Conservation (phyloP, 2,888 invertebrate genomes). For the Molorchus minor region DNA sequence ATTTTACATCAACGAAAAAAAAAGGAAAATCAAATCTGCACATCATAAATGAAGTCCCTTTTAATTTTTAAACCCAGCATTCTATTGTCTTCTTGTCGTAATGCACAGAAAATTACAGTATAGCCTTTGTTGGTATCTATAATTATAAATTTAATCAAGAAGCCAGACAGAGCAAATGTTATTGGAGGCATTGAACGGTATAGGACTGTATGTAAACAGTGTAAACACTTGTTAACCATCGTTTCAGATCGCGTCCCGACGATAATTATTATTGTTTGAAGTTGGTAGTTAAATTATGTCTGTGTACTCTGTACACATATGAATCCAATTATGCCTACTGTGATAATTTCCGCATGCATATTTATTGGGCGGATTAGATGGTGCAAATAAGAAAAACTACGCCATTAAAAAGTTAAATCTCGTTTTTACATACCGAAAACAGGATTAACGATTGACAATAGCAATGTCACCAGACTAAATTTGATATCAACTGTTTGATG, state of each 20-base stretch:
- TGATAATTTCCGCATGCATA: not conserved
- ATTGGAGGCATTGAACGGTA: slow-evolving; percentile 51
- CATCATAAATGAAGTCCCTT: no score
- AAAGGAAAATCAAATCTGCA: no score
- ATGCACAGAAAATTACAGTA: slow-evolving; percentile 30
- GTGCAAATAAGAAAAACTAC: not conserved
- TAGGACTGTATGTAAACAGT: not conserved
- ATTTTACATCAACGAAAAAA: no score
- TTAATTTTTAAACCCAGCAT: slow-evolving; percentile 13
- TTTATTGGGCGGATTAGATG: not conserved
- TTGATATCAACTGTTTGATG: no score
- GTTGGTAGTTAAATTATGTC: slow-evolving; percentile 6
- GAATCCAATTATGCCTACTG: slow-evolving; percentile 9
- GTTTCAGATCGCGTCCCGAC: slow-evolving; percentile 5
- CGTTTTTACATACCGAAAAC: no score
- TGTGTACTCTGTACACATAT: slow-evolving; percentile 14
- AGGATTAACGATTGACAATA: no score
- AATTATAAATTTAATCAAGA: slow-evolving; percentile 47
- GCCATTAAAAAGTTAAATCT: no score
- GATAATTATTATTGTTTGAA: slow-evolving; percentile 15
- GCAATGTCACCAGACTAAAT: no score
- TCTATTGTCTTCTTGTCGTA: slow-evolving; percentile 26
- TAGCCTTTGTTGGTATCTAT: slow-evolving; percentile 15
- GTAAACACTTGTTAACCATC: slow-evolving; percentile 5
- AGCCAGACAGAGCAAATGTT: slow-evolving; percentile 53